These are phyloP conservation scores for Amphilophus citrinellus DNA, from an alignment of 2,113 vertebrate species.

Conservation along the genomic window DNA sequence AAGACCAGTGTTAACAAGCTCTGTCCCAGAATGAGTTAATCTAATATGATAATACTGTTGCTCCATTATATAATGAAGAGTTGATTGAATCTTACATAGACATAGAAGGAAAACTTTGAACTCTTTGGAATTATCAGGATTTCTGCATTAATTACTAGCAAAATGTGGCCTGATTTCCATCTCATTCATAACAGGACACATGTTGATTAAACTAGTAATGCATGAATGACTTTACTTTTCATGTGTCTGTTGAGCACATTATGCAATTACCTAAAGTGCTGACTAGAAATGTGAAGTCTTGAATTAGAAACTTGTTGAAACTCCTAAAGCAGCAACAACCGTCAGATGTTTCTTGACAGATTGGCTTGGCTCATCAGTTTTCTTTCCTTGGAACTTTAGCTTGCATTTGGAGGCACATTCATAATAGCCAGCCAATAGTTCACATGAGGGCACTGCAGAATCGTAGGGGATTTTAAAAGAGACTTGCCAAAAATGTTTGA, in stretches of 20 bases:
- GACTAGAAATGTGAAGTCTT: constrained; percentile 1
- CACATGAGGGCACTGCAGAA: constrained; percentile 2
- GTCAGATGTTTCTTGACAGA: not conserved
- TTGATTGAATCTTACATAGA: not conserved
- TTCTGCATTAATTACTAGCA: not conserved
- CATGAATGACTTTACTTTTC: not conserved
- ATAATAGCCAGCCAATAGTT: constrained; percentile 3
- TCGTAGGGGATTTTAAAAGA: not conserved
- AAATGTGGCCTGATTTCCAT: not conserved
- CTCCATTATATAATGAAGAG: constrained; percentile 3
- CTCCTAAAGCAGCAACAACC: not conserved
- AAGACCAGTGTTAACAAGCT: not conserved
- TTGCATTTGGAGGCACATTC: constrained; percentile 7
- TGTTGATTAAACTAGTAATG: not conserved
- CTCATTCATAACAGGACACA: not conserved
- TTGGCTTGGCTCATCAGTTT: constrained; percentile 10
- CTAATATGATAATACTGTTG: not conserved
- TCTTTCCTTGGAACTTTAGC: not conserved
- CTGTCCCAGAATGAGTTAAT: not conserved
- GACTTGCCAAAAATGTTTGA: constrained; percentile 18
- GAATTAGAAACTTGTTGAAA: not conserved
- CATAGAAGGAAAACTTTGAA: not conserved
- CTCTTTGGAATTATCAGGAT: not conserved
- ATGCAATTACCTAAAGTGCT: not conserved
- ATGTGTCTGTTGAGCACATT: not conserved